Evolutionary conservation across 2,888 invertebrate genomes (phyloP), one percentile per base, ranked within the genome.

Genomic region (Rhyacophila evoluta): DNA sequence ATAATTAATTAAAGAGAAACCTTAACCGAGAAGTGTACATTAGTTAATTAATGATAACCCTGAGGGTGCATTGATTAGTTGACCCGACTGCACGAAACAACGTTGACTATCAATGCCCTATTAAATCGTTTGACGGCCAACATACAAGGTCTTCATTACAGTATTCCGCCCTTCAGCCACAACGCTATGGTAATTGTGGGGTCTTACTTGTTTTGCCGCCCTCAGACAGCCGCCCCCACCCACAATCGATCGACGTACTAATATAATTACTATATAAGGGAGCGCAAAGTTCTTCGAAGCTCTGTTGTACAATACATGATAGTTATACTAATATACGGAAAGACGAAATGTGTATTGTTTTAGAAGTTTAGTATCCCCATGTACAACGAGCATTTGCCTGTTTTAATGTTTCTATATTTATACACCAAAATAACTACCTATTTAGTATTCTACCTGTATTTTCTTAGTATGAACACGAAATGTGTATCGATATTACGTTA

Each of bases 91-190:
- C 15, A 19, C 8, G 8, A 55, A 55, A 55, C 55, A 55, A 55
- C 55, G 25, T 55, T 55, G 19, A 55, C 55, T 55, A 55, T 55
- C 55, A 55, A 55, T 55, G 25, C 15, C 55, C 3, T 55, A 19
- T 55, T 55, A 55, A 19, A 29, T 69, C 33, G 69, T 69, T 69
- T 69, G 33, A 33, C 69, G 69, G 69, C 69, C 69, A 69, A 69
- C 33, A 33, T 69, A 69, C 69, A 69, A 69, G 69, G 69, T 69
- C 69, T 69, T 69, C 69, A 69, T 69, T 69, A 69, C 15, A 69
- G 33, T 69, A 69, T 69, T 69, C 29, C 69, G 33, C 69, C 69
- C 33, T 69, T 69, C 69, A 29, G 15, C 33, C 29, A 28, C 69
- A 29, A 69, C 33, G 69, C 55, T 55, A 55, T 55, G 55, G 25